Evolutionary conservation across 2,113 vertebrate genomes (phyloP).

Genomic region (Burhinus bistriatus): DNA sequence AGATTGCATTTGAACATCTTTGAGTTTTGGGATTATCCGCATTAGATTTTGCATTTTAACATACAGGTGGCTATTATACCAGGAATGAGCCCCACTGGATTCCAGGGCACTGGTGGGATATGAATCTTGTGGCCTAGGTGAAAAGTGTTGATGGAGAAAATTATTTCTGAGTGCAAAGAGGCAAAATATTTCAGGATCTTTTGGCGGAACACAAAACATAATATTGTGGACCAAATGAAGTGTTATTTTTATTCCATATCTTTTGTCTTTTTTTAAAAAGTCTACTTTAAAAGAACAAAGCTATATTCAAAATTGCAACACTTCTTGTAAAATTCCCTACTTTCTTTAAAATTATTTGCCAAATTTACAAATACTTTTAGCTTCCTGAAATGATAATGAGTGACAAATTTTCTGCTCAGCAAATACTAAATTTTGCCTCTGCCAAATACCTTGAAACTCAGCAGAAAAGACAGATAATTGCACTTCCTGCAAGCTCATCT

Average conservation of each 20-base stretch:
- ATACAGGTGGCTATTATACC: background rate
- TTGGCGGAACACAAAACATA: background rate
- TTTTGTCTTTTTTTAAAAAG: background rate
- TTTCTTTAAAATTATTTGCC: background rate
- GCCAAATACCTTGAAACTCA: conserved; percentile 8
- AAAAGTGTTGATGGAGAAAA: background rate
- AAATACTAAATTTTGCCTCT: background rate
- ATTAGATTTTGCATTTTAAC: background rate
- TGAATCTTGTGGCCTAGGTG: background rate
- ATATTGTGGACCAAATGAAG: background rate
- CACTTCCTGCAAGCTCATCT: background rate
- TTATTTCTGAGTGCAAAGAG: background rate
- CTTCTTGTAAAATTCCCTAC: background rate
- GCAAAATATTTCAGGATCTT: background rate
- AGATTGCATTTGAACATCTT: background rate
- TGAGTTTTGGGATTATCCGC: background rate
- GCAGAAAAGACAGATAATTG: conserved; percentile 13
- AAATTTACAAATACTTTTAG: background rate
- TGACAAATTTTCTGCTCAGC: background rate
- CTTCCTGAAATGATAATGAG: background rate
- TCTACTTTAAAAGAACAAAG: background rate
- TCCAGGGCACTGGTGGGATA: background rate
- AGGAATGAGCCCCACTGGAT: background rate
- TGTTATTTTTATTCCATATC: background rate
- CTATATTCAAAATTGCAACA: background rate